A percentile compares a stretch with the other conserved stretches of the same genome.
phyloP scores from a whole-genome alignment of 2,113 vertebrate genomes.

The Protobothrops flavoviridis region DNA sequence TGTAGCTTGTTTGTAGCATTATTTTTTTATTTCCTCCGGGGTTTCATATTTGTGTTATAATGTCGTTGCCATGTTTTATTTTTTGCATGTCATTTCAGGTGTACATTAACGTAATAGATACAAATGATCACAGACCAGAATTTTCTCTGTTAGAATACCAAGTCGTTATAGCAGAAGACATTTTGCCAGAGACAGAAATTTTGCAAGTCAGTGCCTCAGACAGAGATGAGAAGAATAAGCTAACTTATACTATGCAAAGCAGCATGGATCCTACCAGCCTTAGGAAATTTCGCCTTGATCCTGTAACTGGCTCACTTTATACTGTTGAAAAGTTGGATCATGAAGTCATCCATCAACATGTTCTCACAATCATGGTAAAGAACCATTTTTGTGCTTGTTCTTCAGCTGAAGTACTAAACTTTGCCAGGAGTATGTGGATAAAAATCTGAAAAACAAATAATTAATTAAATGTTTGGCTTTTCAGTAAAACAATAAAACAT shows the following conservation, averaged over 20 bases:
- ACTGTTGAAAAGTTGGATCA: constrained; percentile 89
- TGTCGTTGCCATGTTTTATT: neutral
- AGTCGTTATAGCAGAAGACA: constrained; percentile 86
- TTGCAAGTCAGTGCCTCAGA: constrained; percentile 86
- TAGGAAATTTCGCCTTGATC: constrained; percentile 92
- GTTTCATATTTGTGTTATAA: constrained; percentile 1
- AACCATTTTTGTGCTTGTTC: neutral
- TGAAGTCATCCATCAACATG: constrained; percentile 86
- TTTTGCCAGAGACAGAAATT: constrained; percentile 82
- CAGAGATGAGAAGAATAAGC: constrained; percentile 94
- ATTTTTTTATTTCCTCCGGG: neutral
- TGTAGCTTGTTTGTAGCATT: constrained; percentile 12
- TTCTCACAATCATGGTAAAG: constrained; percentile 91
- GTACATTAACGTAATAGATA: constrained; percentile 94
- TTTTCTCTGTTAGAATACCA: constrained; percentile 88
- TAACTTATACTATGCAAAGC: constrained; percentile 92
- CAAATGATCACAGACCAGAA: constrained; percentile 94
- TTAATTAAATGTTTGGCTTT: neutral
- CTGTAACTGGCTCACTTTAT: constrained; percentile 83
- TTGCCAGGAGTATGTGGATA: neutral
- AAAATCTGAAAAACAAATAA: neutral
- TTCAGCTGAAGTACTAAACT: neutral
- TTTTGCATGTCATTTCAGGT: constrained; percentile 74
- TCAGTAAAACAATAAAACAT: neutral
- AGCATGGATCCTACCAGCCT: constrained; percentile 90